Conservation (phyloP, 2,888 invertebrate genomes). For the Patella pellucida region DNA sequence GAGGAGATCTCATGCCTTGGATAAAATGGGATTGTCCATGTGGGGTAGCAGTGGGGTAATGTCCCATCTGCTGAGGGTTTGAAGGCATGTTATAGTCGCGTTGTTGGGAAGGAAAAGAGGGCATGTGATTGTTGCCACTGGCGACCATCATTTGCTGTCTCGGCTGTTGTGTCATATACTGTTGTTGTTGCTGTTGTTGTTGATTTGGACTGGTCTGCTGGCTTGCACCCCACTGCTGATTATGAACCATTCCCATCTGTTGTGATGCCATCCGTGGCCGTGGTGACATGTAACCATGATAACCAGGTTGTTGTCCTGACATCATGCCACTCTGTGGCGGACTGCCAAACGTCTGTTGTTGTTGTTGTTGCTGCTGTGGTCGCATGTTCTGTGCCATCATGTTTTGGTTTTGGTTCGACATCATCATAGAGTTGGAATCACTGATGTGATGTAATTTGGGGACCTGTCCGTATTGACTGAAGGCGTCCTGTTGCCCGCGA, state of each 20-base stretch:
- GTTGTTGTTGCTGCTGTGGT: conserved; percentile 35
- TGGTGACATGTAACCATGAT: conserved; percentile 30
- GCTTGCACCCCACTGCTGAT: conserved; percentile 42
- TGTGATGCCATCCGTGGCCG: conserved; percentile 48
- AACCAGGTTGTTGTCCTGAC: conserved; percentile 37
- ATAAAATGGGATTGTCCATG: conserved; percentile 35
- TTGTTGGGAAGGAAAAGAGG: conserved; percentile 45
- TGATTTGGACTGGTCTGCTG: conserved; percentile 37
- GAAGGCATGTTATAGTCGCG: conserved; percentile 52
- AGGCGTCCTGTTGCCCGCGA: conserved; percentile 21
- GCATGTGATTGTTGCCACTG: conserved; percentile 18
- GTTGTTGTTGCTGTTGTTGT: conserved; percentile 32
- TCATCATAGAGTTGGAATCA: conserved; percentile 27
- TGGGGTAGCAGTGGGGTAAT: conserved; percentile 28
- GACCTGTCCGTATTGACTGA: conserved; percentile 33
- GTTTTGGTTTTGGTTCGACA: conserved; percentile 28
- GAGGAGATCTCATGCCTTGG: conserved; percentile 47
- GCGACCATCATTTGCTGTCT: conserved; percentile 25
- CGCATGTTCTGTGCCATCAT: conserved; percentile 33
- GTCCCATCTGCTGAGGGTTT: conserved; percentile 38
- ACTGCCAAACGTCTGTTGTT: conserved; percentile 52
- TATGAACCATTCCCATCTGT: conserved; percentile 44
- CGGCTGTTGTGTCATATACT: conserved; percentile 38
- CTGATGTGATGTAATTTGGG: conserved; percentile 35
- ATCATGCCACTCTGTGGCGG: conserved; percentile 42